Evolutionary conservation across 2,113 vertebrate species (phyloP), one percentile per base, ranked within the genome.

Genomic region (Rhynchomys soricoides): DNA sequence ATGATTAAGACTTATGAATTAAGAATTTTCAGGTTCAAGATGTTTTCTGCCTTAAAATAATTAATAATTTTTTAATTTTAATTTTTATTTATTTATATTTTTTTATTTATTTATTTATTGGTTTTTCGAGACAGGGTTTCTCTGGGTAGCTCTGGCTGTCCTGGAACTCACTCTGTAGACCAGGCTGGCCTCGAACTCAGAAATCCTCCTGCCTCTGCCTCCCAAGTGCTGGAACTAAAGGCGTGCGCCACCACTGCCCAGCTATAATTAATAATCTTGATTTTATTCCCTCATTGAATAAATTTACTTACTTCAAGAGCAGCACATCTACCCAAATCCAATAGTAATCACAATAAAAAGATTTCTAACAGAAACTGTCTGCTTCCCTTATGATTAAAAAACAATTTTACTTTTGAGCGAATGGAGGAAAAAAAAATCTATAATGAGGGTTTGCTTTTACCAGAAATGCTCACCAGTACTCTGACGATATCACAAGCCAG

Each of bases 31-130:
- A 90, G 95, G 71, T 94, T 98, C 5, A 16, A 89, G 93, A 68
- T 45, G 86, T 15, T 98, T 97, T 97, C 94, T 75, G 83, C 86
- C 97, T 94, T 59, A 96, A 98, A 98, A 95, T 70, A 95, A 85
- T 92, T 86, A 78, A 73, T 98, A 97, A 83, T 81, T 64, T 94
- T 97, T n/a, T n/a, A n/a, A n/a, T n/a, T n/a, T n/a, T n/a, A n/a
- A n/a, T n/a, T n/a, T n/a, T n/a, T n/a, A n/a, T n/a, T n/a, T n/a
- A n/a, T n/a, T n/a, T n/a, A n/a, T n/a, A n/a, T n/a, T n/a, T n/a
- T n/a, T n/a, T n/a, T n/a, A n/a, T n/a, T n/a, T n/a, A n/a, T n/a
- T n/a, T n/a, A n/a, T n/a, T n/a, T n/a, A n/a, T n/a, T n/a, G n/a
- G n/a, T n/a, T n/a, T n/a, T n/a, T n/a, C n/a, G n/a, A n/a, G n/a